Conservation (phyloP, 2,797 vertebrate genomes). For the Darevskia mixta region DNA sequence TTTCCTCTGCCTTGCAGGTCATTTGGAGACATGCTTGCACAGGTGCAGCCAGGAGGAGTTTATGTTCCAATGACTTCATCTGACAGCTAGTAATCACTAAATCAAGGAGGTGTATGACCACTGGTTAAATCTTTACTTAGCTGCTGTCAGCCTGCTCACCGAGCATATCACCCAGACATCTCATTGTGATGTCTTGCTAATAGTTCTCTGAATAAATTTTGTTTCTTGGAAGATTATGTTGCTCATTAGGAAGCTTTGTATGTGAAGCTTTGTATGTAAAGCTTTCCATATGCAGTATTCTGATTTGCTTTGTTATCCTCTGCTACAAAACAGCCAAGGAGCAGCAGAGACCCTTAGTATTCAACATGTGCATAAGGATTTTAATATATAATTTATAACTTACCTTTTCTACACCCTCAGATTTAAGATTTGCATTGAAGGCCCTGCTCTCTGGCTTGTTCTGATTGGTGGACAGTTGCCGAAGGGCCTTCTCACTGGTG, state of each 20-base stretch:
- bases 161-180: not conserved
- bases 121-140: not conserved
- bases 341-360: slow-evolving; percentile 37
- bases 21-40: not conserved
- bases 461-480: no score
- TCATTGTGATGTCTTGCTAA: not conserved
- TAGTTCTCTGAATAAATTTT: slow-evolving; percentile 18
- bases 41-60: not conserved
- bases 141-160: no score
- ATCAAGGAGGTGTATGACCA: rapidly evolving
- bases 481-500: not conserved
- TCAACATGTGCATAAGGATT: slow-evolving; percentile 17
- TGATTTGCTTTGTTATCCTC: not conserved
- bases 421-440: not conserved
- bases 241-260: slow-evolving; percentile 52
- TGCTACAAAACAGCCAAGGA: not conserved
- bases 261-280: slow-evolving; percentile 18
- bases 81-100: not conserved
- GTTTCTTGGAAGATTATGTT: slow-evolving; percentile 56
- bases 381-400: not conserved
- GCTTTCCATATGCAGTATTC: slow-evolving; percentile 16
- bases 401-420: slow-evolving; percentile 24
- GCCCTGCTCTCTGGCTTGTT: not conserved
- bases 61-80: not conserved
- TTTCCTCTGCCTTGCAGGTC: not conserved